Percentiles rank a stretch among this genome's conserved stretches.
phyloP scores from a whole-genome alignment of 1,140 invertebrate species.

The Papilio glaucus region DNA sequence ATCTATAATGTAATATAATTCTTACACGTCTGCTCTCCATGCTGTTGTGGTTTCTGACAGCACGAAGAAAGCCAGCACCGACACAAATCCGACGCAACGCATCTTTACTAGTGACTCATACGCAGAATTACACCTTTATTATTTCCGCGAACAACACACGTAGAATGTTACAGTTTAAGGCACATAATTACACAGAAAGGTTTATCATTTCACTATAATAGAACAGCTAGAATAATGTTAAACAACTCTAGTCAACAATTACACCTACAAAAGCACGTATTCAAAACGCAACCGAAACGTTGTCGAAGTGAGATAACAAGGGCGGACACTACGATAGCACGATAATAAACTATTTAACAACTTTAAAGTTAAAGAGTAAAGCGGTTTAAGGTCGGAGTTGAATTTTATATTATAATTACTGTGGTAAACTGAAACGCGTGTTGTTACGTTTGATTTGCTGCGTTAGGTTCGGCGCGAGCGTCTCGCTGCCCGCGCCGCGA shows the following conservation, averaged over 20 bases:
- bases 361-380: constrained; percentile 33
- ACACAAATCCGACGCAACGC: constrained; percentile 57
- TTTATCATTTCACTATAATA: constrained; percentile 46
- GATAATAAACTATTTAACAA: constrained; percentile 33
- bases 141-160: constrained; percentile 45
- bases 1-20: neutral
- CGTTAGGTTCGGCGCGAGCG: constrained; percentile 37
- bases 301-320: constrained; percentile 64
- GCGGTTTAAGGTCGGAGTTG: constrained; percentile 38
- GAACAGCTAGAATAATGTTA: constrained; percentile 40
- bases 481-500: constrained; percentile 42
- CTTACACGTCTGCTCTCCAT: constrained; percentile 59
- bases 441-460: constrained; percentile 23
- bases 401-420: constrained; percentile 6
- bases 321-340: constrained; percentile 74
- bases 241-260: constrained; percentile 40
- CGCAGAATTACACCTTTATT: constrained; percentile 49
- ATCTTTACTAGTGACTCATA: constrained; percentile 64
- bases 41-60: constrained; percentile 63
- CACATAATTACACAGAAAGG: constrained; percentile 71
- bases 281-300: constrained; percentile 59
- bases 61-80: constrained; percentile 61
- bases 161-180: constrained; percentile 70
- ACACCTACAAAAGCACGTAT: constrained; percentile 47
- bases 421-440: constrained; percentile 32